Percentiles rank a stretch among this genome's conserved stretches.
Evolutionary conservation across 2,113 vertebrate genomes (phyloP).

Genomic region (Mellivora capensis): DNA sequence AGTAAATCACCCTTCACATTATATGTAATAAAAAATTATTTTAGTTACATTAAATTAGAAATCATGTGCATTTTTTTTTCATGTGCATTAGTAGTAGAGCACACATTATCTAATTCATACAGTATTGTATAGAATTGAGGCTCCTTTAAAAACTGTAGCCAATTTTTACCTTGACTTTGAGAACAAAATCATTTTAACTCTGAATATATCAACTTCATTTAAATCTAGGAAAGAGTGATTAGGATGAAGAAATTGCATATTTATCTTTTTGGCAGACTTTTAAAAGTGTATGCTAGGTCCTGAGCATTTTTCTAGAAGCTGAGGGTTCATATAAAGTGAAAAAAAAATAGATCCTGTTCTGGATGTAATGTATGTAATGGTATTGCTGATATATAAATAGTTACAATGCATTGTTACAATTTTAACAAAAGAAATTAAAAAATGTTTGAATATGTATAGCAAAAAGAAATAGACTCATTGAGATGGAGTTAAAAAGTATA

Average conservation of each 20-base stretch:
- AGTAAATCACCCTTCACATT: not conserved
- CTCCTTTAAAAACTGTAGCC: not conserved
- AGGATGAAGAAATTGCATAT: not conserved
- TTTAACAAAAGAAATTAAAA: not conserved
- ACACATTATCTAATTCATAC: not conserved
- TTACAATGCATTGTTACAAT: not conserved
- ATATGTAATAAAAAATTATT: not conserved
- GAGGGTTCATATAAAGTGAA: not conserved
- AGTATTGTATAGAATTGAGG: not conserved
- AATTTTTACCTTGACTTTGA: constrained; percentile 13
- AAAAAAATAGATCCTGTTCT: not conserved
- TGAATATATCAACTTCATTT: not conserved
- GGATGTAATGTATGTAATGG: not conserved
- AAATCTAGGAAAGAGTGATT: not conserved
- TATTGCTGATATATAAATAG: not conserved
- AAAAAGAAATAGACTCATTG: not conserved
- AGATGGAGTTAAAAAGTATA: not conserved
- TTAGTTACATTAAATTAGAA: not conserved
- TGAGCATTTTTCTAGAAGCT: not conserved
- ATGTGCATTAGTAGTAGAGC: not conserved
- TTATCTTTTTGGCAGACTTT: not conserved
- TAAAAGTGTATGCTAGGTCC: not conserved
- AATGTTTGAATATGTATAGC: not conserved
- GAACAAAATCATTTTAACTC: not conserved
- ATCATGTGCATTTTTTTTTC: not conserved